Conservation (phyloP, 2,888 invertebrate genomes). For the Physocephala rufipes region DNA sequence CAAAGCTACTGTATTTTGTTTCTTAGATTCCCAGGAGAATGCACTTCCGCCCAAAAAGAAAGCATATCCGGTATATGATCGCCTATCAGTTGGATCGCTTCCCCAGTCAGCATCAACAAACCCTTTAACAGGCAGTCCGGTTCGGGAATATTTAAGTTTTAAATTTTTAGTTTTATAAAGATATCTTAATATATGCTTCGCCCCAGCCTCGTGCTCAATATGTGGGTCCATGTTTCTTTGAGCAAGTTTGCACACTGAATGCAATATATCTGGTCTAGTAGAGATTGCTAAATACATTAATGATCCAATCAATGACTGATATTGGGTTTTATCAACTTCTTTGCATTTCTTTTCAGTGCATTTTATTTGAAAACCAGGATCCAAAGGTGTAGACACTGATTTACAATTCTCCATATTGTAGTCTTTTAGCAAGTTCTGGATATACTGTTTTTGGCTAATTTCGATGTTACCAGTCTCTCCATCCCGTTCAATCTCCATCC, state of each 20-base stretch:
- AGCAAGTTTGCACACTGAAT: slow-evolving; percentile 45
- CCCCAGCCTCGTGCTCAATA: slow-evolving; percentile 43
- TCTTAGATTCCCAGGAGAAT: neutral
- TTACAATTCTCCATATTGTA: slow-evolving; percentile 33
- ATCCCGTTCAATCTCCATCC: no score
- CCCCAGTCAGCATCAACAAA: slow-evolving; percentile 41
- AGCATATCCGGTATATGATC: slow-evolving; percentile 1
- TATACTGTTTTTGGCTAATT: slow-evolving; percentile 34
- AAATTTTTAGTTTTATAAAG: slow-evolving; percentile 33
- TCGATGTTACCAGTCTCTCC: slow-evolving; percentile 31
- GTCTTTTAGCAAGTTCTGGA: slow-evolving; percentile 24
- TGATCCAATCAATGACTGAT: slow-evolving; percentile 37
- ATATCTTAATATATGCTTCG: slow-evolving; percentile 46
- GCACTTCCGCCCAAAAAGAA: slow-evolving; percentile 1
- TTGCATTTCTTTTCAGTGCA: slow-evolving; percentile 32
- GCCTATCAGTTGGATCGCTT: slow-evolving; percentile 16
- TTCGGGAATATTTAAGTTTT: neutral
- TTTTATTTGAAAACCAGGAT: slow-evolving; percentile 31
- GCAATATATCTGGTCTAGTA: slow-evolving; percentile 44
- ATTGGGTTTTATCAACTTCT: slow-evolving; percentile 25
- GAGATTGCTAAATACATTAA: slow-evolving; percentile 42
- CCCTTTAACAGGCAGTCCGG: slow-evolving; percentile 34
- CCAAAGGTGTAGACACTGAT: slow-evolving; percentile 29
- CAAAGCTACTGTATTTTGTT: slow-evolving; percentile 3
- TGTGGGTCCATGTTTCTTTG: slow-evolving; percentile 47